Base-by-base conservation (phyloP, 2,797 vertebrate genomes). In the Etheostoma perlongum region DNA sequence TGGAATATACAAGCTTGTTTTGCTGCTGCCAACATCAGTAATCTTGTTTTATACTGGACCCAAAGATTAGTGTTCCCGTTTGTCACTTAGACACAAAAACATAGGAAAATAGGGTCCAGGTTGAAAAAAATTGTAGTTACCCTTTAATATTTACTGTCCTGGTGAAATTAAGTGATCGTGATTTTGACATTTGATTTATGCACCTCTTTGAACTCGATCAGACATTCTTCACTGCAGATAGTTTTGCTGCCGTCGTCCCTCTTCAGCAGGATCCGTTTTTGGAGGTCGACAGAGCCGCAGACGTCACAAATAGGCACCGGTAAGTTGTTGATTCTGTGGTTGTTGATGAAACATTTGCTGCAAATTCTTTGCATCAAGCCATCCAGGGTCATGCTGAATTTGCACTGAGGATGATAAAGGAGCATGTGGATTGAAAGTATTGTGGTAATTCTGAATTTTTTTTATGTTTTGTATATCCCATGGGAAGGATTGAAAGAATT, bases 191-290 rank as follows among this genome's bases (percentile, higher is more conserved):
- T 33, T 57, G 3, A 48, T 55, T 81, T 58, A 33, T 14, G 12
- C 86, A 98, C 98, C 97, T 97, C 95, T 85, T 98, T 98, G 81
- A 94, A 96, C 0, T 89, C 92, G 33, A 95, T 91, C 82, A 97
- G 82, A 81, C 98, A 99, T 0, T 91, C 2, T 4, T 95, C 94
- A 5, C 95, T 96, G 91, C 98, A 99, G 80, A 98, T 93, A 78
- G 93, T 96, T 78, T 95, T 96, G 23, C 89, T 87, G 76, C 91
- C 89, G 5, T 94, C 94, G 42, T 96, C 95, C 53, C 94, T 89
- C 77, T 95, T 95, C 67, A 98, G 91, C 81, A 93, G 0, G 1
- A 96, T 92, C 23, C 90, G 92, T 18, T 93, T 94, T 46, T 83
- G 92, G 63, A 90, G 91, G 89, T 95, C 96, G 87, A 95, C 87